Conservation (phyloP, 2,797 vertebrate species). For the Sebastes paucispinis region DNA sequence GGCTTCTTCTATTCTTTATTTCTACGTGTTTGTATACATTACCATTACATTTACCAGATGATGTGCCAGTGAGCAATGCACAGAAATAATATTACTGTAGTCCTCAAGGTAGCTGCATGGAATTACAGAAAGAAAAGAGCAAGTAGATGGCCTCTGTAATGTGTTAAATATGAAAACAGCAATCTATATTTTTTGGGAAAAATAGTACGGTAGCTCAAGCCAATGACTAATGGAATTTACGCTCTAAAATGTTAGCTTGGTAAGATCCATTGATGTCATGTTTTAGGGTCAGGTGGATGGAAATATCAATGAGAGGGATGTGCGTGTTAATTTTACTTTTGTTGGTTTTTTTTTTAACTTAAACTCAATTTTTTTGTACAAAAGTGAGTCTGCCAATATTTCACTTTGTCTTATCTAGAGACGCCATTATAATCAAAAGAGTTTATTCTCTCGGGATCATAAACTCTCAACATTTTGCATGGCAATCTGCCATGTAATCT, state of each 20-base stretch:
- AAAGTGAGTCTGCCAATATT: background rate
- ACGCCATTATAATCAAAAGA: background rate
- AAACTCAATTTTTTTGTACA: background rate
- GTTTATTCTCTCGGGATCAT: background rate
- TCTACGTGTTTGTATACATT: background rate
- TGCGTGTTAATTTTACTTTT: background rate
- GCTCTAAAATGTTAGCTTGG: background rate
- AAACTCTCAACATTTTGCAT: background rate
- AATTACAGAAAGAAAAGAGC: background rate
- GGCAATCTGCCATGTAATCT: background rate
- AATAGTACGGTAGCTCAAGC: background rate
- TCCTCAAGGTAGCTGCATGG: background rate
- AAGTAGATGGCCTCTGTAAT: background rate
- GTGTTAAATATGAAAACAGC: background rate
- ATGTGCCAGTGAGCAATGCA: background rate
- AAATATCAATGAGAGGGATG: background rate
- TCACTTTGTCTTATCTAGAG: background rate
- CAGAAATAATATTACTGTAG: background rate
- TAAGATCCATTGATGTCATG: background rate
- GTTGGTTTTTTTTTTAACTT: background rate
- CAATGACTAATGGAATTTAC: background rate
- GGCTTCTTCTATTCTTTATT: background rate
- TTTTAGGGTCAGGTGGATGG: background rate
- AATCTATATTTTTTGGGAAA: background rate
- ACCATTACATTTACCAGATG: background rate